phyloP scores from a whole-genome alignment of 2,113 vertebrate species.

The Centrocercus urophasianus region DNA sequence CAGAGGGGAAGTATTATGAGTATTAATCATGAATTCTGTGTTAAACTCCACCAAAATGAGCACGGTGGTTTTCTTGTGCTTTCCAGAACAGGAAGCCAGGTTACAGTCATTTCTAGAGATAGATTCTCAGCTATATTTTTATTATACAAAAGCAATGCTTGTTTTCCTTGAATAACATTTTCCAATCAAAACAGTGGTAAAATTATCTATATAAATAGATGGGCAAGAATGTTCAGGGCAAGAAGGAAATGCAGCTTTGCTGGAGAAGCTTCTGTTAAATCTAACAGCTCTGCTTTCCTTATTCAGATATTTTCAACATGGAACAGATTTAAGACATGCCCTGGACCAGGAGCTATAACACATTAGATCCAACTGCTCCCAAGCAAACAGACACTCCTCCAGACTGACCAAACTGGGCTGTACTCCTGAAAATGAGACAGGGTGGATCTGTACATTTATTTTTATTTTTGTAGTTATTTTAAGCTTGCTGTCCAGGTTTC shows the following conservation, averaged over 20 bases:
- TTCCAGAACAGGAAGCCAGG: neutral
- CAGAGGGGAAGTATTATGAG: neutral
- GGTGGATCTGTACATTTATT: neutral
- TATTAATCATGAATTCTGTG: neutral
- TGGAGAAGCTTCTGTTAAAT: neutral
- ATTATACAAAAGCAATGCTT: neutral
- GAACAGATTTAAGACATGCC: neutral
- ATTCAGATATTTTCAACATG: neutral
- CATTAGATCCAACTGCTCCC: neutral
- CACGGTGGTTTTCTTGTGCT: neutral
- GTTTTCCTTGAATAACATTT: neutral
- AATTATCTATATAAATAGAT: neutral
- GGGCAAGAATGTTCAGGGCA: neutral
- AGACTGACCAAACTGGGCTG: accelerated
- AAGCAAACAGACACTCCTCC: neutral
- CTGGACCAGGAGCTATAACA: neutral
- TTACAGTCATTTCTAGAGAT: neutral
- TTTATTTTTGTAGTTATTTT: accelerated
- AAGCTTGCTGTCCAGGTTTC: neutral
- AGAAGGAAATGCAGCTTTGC: neutral
- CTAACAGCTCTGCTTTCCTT: neutral
- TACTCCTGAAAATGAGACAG: accelerated
- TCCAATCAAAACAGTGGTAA: neutral
- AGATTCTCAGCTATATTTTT: neutral
- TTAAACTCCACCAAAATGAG: conserved; percentile 1